Evolutionary conservation across 2,113 vertebrate species (phyloP).

Genomic region (Corapipo altera): DNA sequence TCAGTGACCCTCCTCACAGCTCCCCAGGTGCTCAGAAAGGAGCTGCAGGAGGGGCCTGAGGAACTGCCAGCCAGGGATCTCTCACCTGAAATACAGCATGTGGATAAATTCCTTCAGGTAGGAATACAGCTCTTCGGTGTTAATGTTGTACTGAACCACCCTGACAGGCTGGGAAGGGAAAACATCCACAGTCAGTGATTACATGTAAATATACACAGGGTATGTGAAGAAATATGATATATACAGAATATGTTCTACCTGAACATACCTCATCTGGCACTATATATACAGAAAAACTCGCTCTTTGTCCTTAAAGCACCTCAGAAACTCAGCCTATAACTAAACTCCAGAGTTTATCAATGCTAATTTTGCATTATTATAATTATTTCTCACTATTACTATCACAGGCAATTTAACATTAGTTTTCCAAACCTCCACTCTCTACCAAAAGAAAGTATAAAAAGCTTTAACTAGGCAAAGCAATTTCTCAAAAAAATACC

Average conservation of each 20-base stretch:
- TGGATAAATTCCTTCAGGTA: slow-evolving; percentile 98
- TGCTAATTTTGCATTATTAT: neutral
- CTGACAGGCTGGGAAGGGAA: slow-evolving; percentile 81
- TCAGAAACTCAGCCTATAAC: neutral
- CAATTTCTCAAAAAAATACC: neutral
- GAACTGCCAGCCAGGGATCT: neutral
- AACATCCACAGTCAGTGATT: neutral
- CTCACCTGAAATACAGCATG: slow-evolving; percentile 95
- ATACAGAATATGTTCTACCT: neutral
- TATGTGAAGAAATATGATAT: neutral
- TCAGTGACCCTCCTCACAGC: too few relatives aligned
- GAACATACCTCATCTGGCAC: neutral
- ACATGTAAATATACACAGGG: fast-evolving
- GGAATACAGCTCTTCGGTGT: slow-evolving; percentile 95
- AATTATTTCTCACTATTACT: neutral
- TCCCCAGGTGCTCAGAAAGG: neutral
- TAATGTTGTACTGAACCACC: slow-evolving; percentile 96
- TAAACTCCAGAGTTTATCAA: neutral
- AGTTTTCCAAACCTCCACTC: neutral
- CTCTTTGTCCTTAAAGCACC: neutral
- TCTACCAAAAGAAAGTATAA: neutral
- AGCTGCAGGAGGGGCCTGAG: neutral
- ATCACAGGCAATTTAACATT: neutral
- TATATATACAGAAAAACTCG: neutral
- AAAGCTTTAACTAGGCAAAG: neutral